Percentiles rank a stretch among this genome's conserved stretches.
phyloP scores from a whole-genome alignment of 2,113 vertebrate genomes.

The Psephotus haematonotus region DNA sequence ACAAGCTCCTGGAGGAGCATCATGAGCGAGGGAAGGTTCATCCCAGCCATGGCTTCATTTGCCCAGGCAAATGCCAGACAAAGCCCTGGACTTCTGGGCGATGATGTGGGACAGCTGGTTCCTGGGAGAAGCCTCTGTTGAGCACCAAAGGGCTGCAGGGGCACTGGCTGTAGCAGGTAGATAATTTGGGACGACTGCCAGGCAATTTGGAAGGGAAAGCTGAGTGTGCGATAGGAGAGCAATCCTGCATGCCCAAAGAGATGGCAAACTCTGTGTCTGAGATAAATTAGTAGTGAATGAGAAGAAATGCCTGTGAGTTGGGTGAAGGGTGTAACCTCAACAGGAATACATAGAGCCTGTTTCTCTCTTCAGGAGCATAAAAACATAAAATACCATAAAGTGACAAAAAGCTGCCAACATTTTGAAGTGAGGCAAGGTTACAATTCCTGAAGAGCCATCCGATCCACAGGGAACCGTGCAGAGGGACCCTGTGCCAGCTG shows the following conservation, averaged over 20 bases:
- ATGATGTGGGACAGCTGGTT: neutral
- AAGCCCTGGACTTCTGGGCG: neutral
- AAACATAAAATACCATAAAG: neutral
- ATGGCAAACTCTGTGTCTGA: neutral
- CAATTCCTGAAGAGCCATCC: rapidly evolving
- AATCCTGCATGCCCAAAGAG: neutral
- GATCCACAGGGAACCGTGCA: neutral
- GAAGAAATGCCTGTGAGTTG: neutral
- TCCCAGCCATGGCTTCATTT: rapidly evolving
- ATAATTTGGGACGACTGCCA: neutral
- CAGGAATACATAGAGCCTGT: neutral
- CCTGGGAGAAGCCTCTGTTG: neutral
- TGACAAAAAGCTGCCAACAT: neutral
- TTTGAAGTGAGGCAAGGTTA: neutral
- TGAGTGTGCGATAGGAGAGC: neutral
- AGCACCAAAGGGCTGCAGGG: rapidly evolving
- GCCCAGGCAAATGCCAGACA: neutral
- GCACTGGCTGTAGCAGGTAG: neutral
- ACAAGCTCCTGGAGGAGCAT: neutral
- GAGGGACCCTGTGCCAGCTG: neutral
- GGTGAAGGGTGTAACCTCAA: too few species aligned
- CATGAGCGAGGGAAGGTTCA: rapidly evolving
- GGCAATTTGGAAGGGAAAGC: neutral
- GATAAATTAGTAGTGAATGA: neutral
- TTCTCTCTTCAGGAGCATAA: neutral